phyloP scores from a whole-genome alignment of 2,113 vertebrate genomes.

The Ochotona princeps region DNA sequence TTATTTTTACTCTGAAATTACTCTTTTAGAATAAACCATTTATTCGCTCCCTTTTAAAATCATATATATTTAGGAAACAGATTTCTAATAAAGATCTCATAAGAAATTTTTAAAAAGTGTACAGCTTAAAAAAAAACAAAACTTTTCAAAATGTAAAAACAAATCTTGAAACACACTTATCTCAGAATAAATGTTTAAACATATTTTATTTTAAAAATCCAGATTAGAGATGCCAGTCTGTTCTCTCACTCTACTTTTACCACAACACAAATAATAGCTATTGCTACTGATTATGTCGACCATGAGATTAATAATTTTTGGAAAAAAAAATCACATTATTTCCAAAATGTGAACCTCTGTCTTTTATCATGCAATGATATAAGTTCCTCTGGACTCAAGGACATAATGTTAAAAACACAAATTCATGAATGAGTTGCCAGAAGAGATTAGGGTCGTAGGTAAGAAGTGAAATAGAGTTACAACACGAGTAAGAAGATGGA shows the following conservation, averaged over 20 bases:
- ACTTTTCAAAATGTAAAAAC: slow-evolving; percentile 29
- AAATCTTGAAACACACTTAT: background rate
- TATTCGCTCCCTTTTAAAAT: background rate
- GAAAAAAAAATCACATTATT: slow-evolving; percentile 40
- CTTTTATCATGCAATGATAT: background rate
- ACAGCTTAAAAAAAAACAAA: slow-evolving; percentile 20
- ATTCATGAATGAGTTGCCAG: background rate
- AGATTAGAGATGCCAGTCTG: background rate
- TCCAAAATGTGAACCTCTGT: slow-evolving; percentile 34
- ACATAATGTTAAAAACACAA: background rate
- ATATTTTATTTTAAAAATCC: slow-evolving; percentile 29
- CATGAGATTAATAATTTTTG: slow-evolving; percentile 49
- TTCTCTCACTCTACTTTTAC: slow-evolving; percentile 25
- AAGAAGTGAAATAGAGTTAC: slow-evolving; percentile 7
- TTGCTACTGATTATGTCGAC: slow-evolving; percentile 12
- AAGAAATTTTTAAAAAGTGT: slow-evolving; percentile 13
- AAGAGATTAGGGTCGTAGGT: background rate
- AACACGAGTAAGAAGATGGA: slow-evolving; percentile 28
- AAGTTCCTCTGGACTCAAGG: background rate
- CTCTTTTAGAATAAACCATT: slow-evolving; percentile 43
- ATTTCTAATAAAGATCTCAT: slow-evolving; percentile 38
- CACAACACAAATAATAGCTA: background rate
- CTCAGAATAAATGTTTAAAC: background rate
- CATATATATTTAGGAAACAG: slow-evolving; percentile 36
- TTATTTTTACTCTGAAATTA: slow-evolving; percentile 33